Evolutionary conservation across 64 coral and sea anemone genomes (phyloP).

Genomic region (Actinia equina): DNA sequence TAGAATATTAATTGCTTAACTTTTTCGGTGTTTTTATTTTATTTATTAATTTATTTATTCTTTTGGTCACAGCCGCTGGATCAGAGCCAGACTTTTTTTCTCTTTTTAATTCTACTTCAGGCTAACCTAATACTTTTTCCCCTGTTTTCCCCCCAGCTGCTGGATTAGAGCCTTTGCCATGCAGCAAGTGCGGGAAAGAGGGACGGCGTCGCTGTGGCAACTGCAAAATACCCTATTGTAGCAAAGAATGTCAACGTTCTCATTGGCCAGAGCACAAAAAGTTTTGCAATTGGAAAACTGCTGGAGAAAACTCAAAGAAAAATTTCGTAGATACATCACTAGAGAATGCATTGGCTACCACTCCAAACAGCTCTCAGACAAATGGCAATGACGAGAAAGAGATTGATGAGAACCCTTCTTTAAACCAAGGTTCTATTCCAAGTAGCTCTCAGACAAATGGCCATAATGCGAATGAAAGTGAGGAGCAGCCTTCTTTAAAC

Average conservation of each 20-base stretch:
- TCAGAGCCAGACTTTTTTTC: no score
- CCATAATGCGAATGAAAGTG: no score
- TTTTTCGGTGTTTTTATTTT: no score
- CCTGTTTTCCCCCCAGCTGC: background rate
- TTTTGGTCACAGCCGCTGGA: no score
- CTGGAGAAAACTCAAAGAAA: background rate
- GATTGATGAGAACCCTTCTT: background rate
- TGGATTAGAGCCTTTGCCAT: slow-evolving; percentile 27
- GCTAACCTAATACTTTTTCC: no score
- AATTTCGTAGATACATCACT: background rate
- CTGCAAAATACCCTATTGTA: slow-evolving; percentile 92
- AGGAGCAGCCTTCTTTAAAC: no score
- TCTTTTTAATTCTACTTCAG: no score
- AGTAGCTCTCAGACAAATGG: background rate
- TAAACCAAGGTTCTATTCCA: background rate
- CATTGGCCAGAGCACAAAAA: slow-evolving; percentile 79
- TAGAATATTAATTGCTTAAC: no score
- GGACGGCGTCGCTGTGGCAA: slow-evolving; percentile 68
- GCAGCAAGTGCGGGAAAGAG: slow-evolving; percentile 55
- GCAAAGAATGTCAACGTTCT: slow-evolving; percentile 73
- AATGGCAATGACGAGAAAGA: background rate
- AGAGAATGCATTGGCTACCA: background rate
- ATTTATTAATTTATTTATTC: no score
- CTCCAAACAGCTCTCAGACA: background rate
- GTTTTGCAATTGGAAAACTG: slow-evolving; percentile 28